Base-by-base conservation (phyloP, 37 sponge, comb jelly and placozoan species). In the Tethya wilhelma region DNA sequence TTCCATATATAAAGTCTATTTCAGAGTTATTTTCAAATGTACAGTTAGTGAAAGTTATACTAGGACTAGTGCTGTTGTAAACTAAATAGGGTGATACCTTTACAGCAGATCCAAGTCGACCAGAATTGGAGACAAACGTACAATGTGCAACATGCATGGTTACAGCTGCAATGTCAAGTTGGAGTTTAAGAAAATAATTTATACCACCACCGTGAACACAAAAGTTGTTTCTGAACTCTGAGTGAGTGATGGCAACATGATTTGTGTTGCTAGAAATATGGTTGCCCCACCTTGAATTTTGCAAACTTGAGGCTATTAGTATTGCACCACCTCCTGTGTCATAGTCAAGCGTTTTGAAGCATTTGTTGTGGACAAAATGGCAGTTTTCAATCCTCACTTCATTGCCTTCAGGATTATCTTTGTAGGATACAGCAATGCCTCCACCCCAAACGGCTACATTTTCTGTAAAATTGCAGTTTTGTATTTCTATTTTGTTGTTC, bases 401-500 rank as follows among this genome's bases (percentile, higher is more conserved):
- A 65, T 92, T 92, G 67, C 55, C 45, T 37, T 37, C 4, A 56
- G 58, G 44, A 0, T 12, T 62, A 37, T 84, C 89, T 26, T 83
- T 85, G 20, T 64, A 53, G 34, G 87, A 80, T 12, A 79, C 73
- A 63, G 84, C 80, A 8, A 92, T 1, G 28, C 93, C 93, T 23
- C 66, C 93, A 34, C 93, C 93, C 74, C 76, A 87, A 44, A 86
- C 3, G 11, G 93, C 93, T 40, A 17, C 42, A 38, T 92, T 92
- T 41, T 60, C n/a, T 30, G 56, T 44, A 37, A 92, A 87, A 25
- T 22, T 71, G 59, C 88, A 79, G 36, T 84, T 56, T 3, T 37
- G 40, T 14, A 92, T 43, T 14, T 20, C n/a, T 25, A 92, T 34
- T 0, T 44, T 87, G 64, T 87, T 87, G 45, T 75, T 55, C 19